A percentile compares a stretch with the other conserved stretches of the same genome.
Conservation (phyloP, 2,888 invertebrate species). For the Portevinia maculata region DNA sequence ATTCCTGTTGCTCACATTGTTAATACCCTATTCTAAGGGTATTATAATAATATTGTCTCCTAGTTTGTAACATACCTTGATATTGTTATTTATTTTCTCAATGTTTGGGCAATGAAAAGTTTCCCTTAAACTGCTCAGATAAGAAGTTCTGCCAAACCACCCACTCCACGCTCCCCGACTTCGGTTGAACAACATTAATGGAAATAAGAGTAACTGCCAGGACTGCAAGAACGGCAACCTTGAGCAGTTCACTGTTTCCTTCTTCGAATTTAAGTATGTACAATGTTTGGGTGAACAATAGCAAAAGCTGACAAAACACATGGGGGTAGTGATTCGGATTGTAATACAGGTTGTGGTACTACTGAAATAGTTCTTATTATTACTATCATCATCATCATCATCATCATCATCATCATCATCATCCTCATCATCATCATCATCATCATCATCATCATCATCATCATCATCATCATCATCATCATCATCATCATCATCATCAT, state of each 20-base stretch:
- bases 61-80: no score
- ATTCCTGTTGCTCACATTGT: no score
- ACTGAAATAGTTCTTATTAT: constrained; percentile 59
- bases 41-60: no score
- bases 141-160: constrained; percentile 49
- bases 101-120: constrained; percentile 34
- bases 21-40: no score
- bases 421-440: constrained; percentile 65
- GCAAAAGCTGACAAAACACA: constrained; percentile 6
- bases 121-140: constrained; percentile 45
- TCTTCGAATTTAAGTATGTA: constrained; percentile 13
- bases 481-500: constrained; percentile 64
- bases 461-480: constrained; percentile 52
- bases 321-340: not conserved
- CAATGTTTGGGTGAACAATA: constrained; percentile 29
- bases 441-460: constrained; percentile 61
- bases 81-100: constrained; percentile 42
- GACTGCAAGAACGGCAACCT: constrained; percentile 1
- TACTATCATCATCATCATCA: constrained; percentile 53
- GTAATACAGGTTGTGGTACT: not conserved
- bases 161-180: not conserved
- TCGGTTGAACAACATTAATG: constrained; percentile 46
- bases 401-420: constrained; percentile 62
- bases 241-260: constrained; percentile 15
- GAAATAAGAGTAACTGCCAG: constrained; percentile 17